Evolutionary conservation across 2,113 vertebrate species (phyloP).

Genomic region (Hypanus sabinus): DNA sequence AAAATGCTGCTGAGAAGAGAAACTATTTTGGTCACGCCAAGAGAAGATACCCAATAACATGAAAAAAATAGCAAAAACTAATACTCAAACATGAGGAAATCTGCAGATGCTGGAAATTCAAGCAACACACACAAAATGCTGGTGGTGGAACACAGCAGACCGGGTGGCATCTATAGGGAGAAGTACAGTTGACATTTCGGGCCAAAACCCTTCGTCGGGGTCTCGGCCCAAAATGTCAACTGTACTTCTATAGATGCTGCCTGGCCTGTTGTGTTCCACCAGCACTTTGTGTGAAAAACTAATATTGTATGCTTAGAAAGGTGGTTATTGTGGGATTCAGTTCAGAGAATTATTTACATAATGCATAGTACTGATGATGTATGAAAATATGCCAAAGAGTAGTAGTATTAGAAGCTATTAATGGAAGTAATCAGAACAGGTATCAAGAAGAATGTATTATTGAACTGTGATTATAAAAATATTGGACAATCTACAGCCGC

Average conservation of each 20-base stretch:
- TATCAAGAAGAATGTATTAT: neutral
- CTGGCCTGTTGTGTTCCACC: too few relatives aligned
- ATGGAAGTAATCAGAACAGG: neutral
- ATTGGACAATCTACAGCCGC: neutral
- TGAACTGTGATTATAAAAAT: neutral
- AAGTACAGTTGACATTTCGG: too few relatives aligned
- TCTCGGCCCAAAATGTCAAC: too few relatives aligned
- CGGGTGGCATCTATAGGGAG: too few relatives aligned
- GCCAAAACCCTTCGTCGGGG: too few relatives aligned
- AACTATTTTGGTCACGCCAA: neutral
- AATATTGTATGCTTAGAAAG: neutral
- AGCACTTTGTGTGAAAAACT: too few relatives aligned
- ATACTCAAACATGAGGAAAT: too few relatives aligned
- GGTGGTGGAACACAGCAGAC: too few relatives aligned
- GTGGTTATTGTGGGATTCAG: neutral
- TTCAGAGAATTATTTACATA: neutral
- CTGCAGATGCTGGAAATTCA: too few relatives aligned
- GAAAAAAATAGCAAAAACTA: neutral
- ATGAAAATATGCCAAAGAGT: constrained; percentile 11
- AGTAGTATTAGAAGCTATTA: neutral
- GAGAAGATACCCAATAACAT: neutral
- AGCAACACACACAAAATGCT: too few relatives aligned
- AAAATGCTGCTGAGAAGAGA: neutral
- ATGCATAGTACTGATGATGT: neutral
- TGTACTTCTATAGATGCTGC: too few relatives aligned